These are phyloP conservation scores for Spermophilus dauricus DNA, from an alignment of 2,113 vertebrate genomes.

Conservation along the genomic window DNA sequence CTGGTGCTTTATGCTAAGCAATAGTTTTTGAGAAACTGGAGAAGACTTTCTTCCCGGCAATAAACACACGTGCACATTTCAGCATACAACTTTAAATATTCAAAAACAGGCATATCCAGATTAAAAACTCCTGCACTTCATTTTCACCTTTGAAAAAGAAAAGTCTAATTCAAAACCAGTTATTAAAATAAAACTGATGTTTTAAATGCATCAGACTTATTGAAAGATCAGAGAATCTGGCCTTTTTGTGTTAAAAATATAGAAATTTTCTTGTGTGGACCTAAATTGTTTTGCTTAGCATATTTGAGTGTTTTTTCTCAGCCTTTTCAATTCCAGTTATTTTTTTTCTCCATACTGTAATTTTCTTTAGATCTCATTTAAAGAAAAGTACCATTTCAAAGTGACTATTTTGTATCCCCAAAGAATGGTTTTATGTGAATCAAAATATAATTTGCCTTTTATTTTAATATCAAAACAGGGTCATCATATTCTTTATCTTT, in stretches of 20 bases:
- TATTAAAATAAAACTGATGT: not conserved
- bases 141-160: slow-evolving; percentile 6
- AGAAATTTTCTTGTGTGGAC: not conserved
- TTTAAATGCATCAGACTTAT: not conserved
- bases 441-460: slow-evolving; percentile 56
- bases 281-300: not conserved
- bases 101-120: not conserved
- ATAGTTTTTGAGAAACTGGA: not conserved
- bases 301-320: slow-evolving; percentile 40
- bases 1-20: not conserved
- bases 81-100: not conserved
- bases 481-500: not conserved
- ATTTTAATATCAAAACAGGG: not conserved
- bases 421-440: not conserved
- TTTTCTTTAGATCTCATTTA: slow-evolving; percentile 57
- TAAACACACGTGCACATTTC: not conserved
- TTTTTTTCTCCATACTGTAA: not conserved
- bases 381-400: slow-evolving; percentile 48
- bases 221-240: not conserved
- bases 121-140: not conserved
- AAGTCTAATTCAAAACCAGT: not conserved
- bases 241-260: not conserved
- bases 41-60: not conserved
- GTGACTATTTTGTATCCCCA: not conserved
- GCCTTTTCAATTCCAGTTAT: not conserved